Base-by-base conservation (phyloP, 2,888 invertebrate genomes). In the Cerastis rubricosa region DNA sequence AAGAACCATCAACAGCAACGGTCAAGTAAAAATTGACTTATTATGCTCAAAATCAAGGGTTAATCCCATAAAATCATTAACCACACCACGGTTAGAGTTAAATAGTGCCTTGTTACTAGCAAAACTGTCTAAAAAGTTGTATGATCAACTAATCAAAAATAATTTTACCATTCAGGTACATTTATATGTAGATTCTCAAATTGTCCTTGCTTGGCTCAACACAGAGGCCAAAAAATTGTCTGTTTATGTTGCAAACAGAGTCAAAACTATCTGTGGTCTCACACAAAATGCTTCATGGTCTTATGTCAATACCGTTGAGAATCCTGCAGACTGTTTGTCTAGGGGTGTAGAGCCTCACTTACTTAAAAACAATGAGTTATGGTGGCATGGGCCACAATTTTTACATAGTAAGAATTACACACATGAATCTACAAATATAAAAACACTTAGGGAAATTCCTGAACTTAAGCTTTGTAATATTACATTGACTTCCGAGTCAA, bases 81-180 rank as follows among this genome's bases (percentile, higher is more conserved):
- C 69, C n/a, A 69, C 40, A 69, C 69, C 68, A 57, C 57, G 54
- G 43, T 57, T 69, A 69, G 59, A 69, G 45, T 45, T 59, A 45
- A 69, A 69, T 69, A 43, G 69, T 17, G 40, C 57, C 19, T 43
- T 69, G 25, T 25, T 69, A 45, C 40, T 69, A 45, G 69, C 69
- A 54, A 69, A 29, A 9, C 25, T 43, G 8, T 54, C 40, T 17
- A 47, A 47, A 47, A 47, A 47, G 47, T 47, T 47, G 47, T 17
- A 17, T 47, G 47, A 47, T 47, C 47, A 47, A 17, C 47, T 47
- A 17, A 47, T 47, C 0, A 47, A 47, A 40, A 68, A 49, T 11
- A 49, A 35, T 12, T 51, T 35, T 35, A 49, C 12, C 35, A 67
- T 54, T 35, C 22, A 35, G 49, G 35, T 51, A 49, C 22, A 67